Evolutionary conservation across 2,797 vertebrate genomes (phyloP).

Genomic region (Xiphorhynchus erythropygius): DNA sequence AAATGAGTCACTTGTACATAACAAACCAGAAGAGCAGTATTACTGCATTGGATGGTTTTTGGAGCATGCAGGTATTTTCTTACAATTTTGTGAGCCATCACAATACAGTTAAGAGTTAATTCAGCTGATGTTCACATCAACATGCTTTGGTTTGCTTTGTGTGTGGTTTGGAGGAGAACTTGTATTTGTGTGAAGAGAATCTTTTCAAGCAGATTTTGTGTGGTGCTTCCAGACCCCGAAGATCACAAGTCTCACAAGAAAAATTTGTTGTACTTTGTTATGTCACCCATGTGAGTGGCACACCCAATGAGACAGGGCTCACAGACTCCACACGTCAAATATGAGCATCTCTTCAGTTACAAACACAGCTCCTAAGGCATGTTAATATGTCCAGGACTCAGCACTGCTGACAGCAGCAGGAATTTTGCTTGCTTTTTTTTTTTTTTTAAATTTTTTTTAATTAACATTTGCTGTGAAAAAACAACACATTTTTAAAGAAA

Average conservation of each 20-base stretch:
- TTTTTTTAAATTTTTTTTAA: neutral
- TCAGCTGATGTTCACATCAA: neutral
- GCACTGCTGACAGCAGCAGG: neutral
- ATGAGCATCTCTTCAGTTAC: neutral
- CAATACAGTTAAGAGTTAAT: neutral
- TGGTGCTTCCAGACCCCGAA: neutral
- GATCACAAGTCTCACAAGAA: neutral
- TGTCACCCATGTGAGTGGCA: accelerated
- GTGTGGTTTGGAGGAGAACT: neutral
- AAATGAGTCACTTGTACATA: accelerated
- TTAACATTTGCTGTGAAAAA: neutral
- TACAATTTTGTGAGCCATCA: neutral
- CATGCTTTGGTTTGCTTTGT: neutral
- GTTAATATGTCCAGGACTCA: neutral
- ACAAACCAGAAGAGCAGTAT: neutral
- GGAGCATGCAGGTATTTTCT: neutral
- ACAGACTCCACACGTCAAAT: neutral
- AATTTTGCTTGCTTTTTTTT: neutral
- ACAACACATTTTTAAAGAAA: neutral
- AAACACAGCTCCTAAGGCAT: neutral
- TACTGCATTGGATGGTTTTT: neutral
- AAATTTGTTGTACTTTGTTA: neutral
- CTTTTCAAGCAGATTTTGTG: neutral
- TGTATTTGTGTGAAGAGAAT: neutral
- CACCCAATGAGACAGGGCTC: accelerated